These are phyloP conservation scores for Clarias gariepinus DNA, from an alignment of 2,113 vertebrate genomes.

Conservation along the genomic window DNA sequence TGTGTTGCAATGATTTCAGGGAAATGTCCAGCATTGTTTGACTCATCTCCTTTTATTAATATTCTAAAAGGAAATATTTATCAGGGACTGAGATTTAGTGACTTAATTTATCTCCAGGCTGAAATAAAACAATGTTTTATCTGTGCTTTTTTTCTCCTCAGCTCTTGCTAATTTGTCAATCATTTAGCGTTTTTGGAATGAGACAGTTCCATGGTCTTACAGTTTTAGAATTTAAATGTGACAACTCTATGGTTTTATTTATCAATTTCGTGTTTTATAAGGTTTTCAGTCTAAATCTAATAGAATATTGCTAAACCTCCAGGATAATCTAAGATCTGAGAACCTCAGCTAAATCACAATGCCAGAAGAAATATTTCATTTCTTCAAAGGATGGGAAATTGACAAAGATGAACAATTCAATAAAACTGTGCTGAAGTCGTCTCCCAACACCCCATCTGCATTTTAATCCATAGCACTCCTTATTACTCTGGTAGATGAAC, in stretches of 20 bases:
- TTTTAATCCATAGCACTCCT: neutral
- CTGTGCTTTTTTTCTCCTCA: neutral
- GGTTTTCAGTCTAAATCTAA: neutral
- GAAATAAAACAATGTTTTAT: neutral
- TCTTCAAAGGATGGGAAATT: neutral
- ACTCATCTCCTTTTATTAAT: constrained; percentile 2
- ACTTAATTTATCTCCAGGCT: neutral
- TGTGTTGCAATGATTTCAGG: neutral
- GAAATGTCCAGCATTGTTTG: constrained; percentile 14
- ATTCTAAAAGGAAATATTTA: neutral
- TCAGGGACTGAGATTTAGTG: neutral
- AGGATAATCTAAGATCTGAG: neutral
- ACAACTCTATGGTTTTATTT: neutral
- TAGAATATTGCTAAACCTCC: neutral
- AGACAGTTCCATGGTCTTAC: no score
- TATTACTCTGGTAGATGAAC: neutral
- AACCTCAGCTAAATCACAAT: neutral
- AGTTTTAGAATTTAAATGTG: neutral
- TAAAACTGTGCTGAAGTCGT: neutral
- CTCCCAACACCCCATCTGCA: neutral
- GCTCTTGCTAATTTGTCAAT: neutral
- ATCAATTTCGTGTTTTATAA: neutral
- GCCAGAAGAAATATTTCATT: neutral
- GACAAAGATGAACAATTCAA: neutral
- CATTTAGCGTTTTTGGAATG: neutral